Percentiles rank a stretch among this genome's conserved stretches.
Conservation (phyloP, 37 sponge, comb jelly and placozoan species). For the Beroe ovata region DNA sequence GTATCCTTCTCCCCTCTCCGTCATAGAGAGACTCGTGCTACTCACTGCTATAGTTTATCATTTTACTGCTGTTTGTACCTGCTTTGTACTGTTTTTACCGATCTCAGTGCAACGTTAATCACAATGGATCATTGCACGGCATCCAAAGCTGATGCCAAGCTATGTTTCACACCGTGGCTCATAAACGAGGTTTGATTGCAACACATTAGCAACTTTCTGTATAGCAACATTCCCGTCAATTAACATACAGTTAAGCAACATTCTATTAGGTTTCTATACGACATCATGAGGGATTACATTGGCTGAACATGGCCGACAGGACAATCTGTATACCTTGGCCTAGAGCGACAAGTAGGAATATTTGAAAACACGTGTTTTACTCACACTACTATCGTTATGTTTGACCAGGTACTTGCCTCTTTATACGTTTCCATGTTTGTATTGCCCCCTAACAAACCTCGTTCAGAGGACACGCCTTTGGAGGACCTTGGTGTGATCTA, state of each 20-base stretch:
- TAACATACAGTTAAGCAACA: too few species aligned
- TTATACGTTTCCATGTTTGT: too few species aligned
- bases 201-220: too few species aligned
- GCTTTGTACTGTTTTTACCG: too few species aligned
- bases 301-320: background rate
- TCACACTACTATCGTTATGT: background rate
- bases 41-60: too few species aligned
- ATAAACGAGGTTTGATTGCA: background rate
- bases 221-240: too few species aligned
- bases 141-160: background rate
- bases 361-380: too few species aligned
- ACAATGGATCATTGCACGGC: background rate
- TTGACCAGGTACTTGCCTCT: background rate
- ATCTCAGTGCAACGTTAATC: too few species aligned
- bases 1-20: too few species aligned
- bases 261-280: background rate
- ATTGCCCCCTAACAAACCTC: too few species aligned
- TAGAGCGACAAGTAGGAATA: constrained; percentile 31
- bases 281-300: constrained; percentile 43
- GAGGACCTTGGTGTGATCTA: constrained; percentile 53
- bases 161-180: background rate
- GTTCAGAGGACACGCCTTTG: constrained; percentile 9
- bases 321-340: constrained; percentile 41
- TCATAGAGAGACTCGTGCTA: too few species aligned
- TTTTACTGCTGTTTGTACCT: too few species aligned